Percentiles rank a stretch among this genome's conserved stretches.
These are phyloP conservation scores for Stratiomys singularior DNA, from an alignment of 2,888 invertebrate species.

Conservation along the genomic window DNA sequence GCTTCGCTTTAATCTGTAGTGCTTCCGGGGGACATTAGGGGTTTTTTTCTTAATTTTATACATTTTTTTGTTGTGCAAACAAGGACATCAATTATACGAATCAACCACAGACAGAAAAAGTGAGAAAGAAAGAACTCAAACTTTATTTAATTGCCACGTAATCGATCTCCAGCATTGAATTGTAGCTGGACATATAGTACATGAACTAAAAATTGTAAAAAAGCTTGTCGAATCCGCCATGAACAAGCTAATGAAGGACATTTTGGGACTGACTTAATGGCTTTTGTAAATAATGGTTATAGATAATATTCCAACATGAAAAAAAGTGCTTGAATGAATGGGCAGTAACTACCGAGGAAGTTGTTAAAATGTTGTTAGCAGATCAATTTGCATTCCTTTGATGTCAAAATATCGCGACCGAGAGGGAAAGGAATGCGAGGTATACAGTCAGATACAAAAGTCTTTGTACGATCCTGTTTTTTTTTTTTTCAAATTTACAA, in stretches of 20 bases:
- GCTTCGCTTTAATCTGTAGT: neutral
- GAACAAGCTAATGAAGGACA: neutral
- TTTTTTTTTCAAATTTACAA: too few relatives aligned
- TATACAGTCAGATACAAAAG: too few relatives aligned
- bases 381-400: too few relatives aligned
- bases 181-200: neutral
- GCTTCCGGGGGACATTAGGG: slow-evolving; percentile 12
- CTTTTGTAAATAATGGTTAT: slow-evolving; percentile 18
- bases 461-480: too few relatives aligned
- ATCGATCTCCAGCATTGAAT: slow-evolving; percentile 22
- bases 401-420: too few relatives aligned
- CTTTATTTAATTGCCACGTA: slow-evolving; percentile 40
- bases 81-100: slow-evolving; percentile 36
- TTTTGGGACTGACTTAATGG: slow-evolving; percentile 25
- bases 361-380: neutral
- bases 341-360: neutral
- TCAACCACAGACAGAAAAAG: neutral
- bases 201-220: slow-evolving; percentile 6
- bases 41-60: neutral
- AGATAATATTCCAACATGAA: neutral
- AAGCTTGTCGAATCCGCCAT: slow-evolving; percentile 13
- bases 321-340: neutral
- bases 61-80: neutral
- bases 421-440: too few relatives aligned
- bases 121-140: slow-evolving; percentile 12